Percentiles rank a stretch among this genome's conserved stretches.
These are phyloP conservation scores for Nasonovia ribisnigri DNA, from an alignment of 2,888 invertebrate species.

Conservation along the genomic window DNA sequence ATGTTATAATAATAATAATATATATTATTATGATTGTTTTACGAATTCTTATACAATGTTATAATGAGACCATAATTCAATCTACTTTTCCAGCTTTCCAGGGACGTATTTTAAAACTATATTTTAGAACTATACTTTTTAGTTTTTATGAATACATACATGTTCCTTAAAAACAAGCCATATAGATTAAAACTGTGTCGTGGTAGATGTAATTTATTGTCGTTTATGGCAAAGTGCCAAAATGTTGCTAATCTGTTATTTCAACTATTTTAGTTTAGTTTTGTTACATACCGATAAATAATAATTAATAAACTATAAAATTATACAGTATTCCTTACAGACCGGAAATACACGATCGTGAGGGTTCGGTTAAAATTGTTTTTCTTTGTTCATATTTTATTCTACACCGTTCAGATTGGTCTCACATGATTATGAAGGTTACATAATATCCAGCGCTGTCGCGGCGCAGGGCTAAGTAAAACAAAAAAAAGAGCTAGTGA, in stretches of 20 bases:
- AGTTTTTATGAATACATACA: background rate
- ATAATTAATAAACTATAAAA: background rate
- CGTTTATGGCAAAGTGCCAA: background rate
- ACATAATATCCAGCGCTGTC: background rate
- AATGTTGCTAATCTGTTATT: background rate
- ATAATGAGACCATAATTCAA: background rate
- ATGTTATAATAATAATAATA: too few relatives aligned
- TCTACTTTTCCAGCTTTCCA: background rate
- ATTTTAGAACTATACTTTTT: background rate
- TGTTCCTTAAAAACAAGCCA: background rate
- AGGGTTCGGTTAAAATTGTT: background rate
- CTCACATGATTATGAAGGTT: background rate
- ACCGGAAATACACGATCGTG: background rate
- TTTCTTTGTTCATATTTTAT: background rate
- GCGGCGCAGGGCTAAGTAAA: too few relatives aligned
- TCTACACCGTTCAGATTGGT: background rate
- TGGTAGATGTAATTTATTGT: background rate
- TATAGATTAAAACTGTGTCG: background rate
- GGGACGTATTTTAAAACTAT: too few relatives aligned
- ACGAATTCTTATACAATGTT: background rate
- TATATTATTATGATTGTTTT: background rate
- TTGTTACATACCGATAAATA: background rate
- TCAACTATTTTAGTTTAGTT: background rate
- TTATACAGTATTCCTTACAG: background rate
- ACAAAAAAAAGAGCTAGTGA: too few relatives aligned